Base-by-base conservation (phyloP, 1,140 invertebrate genomes). In the Tetramorium simillimum region DNA sequence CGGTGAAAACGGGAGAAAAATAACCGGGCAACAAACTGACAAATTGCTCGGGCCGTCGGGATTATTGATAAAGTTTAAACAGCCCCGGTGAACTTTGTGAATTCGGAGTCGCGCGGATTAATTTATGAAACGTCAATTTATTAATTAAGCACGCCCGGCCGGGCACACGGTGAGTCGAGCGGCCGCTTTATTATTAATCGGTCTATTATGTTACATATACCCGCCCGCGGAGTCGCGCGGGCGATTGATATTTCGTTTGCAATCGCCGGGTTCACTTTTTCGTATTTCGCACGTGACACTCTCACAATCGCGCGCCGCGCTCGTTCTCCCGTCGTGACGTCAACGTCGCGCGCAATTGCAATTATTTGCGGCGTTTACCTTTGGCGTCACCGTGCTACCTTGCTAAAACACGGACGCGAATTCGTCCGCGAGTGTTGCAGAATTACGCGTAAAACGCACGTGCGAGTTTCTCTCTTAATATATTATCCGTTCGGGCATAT, bases 71-170 rank as follows among this genome's bases (percentile, higher is more conserved):
- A 84, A 75, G 40, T 53, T 56, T 49, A 84, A 84, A 84, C 69
- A 75, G 21, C 33, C 33, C 53, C 40, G 24, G 40, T 43, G 18
- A 62, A 84, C 69, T 84, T 75, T 84, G 80, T 58, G 80, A 84
- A 73, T 84, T 84, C 43, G 51, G n/a, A 81, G 78, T 70, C 63
- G 49, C 33, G 40, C 18, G 80, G 69, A 84, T 84, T 75, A 84
- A 84, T 84, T 84, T 75, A 84, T 84, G 80, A 84, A 84, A 84
- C n/a, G 80, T 75, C 69, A 84, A 75, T 84, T 84, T 84, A 75
- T 84, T 84, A 84, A 84, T 84, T 84, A 84, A 84, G 69, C 69
- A 24, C 69, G 80, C 40, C 7, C 67, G 67, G 16, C 53, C 14
- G 53, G 21, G 40, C 67, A n/a, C 51, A n/a, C 51, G 9, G 67